A percentile compares a stretch with the other conserved stretches of the same genome.
Evolutionary conservation across 2,888 invertebrate genomes (phyloP).

Genomic region (Melipona beecheii): DNA sequence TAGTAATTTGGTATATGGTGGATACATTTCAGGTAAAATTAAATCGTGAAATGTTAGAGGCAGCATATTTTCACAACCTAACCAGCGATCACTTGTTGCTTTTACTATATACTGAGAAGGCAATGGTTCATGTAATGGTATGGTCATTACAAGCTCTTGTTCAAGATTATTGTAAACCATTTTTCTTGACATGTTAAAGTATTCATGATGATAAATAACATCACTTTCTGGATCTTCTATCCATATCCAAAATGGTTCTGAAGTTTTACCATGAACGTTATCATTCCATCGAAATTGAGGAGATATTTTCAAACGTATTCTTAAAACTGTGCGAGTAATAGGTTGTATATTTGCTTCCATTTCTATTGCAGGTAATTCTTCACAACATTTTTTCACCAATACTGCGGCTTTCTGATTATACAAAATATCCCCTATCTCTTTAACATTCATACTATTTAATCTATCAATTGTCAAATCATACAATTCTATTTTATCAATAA

Average conservation of each 20-base stretch:
- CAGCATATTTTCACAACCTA: constrained; percentile 87
- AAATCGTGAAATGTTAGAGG: constrained; percentile 93
- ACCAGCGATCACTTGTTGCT: constrained; percentile 94
- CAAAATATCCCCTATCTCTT: constrained; percentile 92
- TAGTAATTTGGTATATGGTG: constrained; percentile 96
- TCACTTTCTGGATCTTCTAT: constrained; percentile 98
- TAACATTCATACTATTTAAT: constrained; percentile 93
- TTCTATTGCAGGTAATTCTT: constrained; percentile 93
- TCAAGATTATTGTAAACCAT: constrained; percentile 87
- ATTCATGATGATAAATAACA: constrained; percentile 98
- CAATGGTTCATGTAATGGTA: constrained; percentile 95
- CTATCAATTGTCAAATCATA: constrained; percentile 90
- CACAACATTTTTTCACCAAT: constrained; percentile 92
- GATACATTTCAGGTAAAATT: constrained; percentile 95
- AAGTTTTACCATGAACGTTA: constrained; percentile 93
- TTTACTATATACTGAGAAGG: constrained; percentile 96
- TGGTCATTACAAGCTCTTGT: constrained; percentile 96
- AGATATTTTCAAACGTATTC: constrained; percentile 92
- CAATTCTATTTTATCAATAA: constrained; percentile 92
- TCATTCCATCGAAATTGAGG: constrained; percentile 95
- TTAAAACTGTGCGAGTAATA: constrained; percentile 95
- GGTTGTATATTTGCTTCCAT: constrained; percentile 95
- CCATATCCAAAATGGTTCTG: constrained; percentile 98
- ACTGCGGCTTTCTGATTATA: constrained; percentile 91
- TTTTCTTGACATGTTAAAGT: constrained; percentile 92